Evolutionary conservation across 2,113 vertebrate genomes (phyloP).

Genomic region (Chaenocephalus aceratus): DNA sequence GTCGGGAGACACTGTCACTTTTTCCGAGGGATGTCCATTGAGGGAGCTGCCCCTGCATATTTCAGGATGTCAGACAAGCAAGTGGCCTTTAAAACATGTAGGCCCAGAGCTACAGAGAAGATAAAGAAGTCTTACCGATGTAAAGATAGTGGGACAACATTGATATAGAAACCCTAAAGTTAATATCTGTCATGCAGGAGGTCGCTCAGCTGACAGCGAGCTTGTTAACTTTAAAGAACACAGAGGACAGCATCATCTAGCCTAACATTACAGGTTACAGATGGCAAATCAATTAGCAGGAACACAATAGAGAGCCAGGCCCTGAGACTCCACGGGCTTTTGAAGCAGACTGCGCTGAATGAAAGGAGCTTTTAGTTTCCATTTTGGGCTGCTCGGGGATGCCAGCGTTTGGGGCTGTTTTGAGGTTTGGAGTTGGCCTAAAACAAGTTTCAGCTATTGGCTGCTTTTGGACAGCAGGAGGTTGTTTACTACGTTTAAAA

Average conservation of each 20-base stretch:
- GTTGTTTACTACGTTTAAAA: constrained; percentile 59
- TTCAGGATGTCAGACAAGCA: constrained; percentile 47
- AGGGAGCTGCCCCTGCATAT: constrained; percentile 49
- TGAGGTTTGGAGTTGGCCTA: constrained; percentile 53
- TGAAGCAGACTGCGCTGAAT: constrained; percentile 39
- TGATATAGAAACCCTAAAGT: neutral
- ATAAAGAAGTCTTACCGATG: neutral
- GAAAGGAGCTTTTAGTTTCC: constrained; percentile 63
- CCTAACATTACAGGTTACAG: constrained; percentile 26
- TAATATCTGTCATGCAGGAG: neutral
- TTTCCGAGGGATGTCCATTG: constrained; percentile 71
- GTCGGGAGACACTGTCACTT: constrained; percentile 68
- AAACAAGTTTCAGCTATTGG: constrained; percentile 46
- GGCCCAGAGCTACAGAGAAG: neutral
- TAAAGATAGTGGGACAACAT: neutral
- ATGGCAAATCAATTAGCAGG: constrained; percentile 42
- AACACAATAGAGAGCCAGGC: constrained; percentile 39
- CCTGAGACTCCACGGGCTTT: constrained; percentile 29
- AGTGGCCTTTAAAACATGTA: constrained; percentile 32
- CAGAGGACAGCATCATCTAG: neutral
- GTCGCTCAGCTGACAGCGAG: constrained; percentile 1
- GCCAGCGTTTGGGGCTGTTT: constrained; percentile 48
- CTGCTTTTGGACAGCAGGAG: constrained; percentile 30
- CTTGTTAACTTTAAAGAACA: constrained; percentile 16
- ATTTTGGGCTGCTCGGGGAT: constrained; percentile 22